These are phyloP conservation scores for Chamaea fasciata DNA, from an alignment of 2,113 vertebrate genomes.

Conservation along the genomic window DNA sequence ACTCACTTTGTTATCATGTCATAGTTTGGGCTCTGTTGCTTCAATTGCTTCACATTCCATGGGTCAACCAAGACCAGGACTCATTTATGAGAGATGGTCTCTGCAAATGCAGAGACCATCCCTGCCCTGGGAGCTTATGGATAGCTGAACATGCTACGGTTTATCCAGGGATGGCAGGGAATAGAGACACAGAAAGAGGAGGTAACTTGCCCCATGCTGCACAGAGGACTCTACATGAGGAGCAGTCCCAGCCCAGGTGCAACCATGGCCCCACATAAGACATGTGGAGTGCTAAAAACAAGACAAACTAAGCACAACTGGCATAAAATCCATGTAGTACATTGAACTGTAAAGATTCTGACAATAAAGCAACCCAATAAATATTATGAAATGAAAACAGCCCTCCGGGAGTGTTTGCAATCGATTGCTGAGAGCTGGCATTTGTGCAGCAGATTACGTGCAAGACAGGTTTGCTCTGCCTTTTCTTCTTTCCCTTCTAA, in stretches of 20 bases:
- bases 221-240: neutral
- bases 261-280: neutral
- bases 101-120: neutral
- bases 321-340: conserved; percentile 72
- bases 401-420: conserved; percentile 57
- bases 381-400: conserved; percentile 73
- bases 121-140: neutral
- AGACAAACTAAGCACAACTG: conserved; percentile 56
- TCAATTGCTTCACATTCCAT: neutral
- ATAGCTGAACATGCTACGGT: neutral
- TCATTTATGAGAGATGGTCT: neutral
- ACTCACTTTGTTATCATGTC: neutral
- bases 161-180: neutral
- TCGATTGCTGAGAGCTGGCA: conserved; percentile 56
- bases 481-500: conserved; percentile 42
- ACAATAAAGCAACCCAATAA: conserved; percentile 72
- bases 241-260: neutral
- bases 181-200: neutral
- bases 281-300: conserved; percentile 45
- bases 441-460: conserved; percentile 45
- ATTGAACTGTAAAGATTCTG: conserved; percentile 73
- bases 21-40: neutral
- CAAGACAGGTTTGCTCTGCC: neutral
- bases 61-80: neutral
- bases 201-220: neutral